Conservation (phyloP, 2,888 invertebrate genomes). For the Ormia ochracea region DNA sequence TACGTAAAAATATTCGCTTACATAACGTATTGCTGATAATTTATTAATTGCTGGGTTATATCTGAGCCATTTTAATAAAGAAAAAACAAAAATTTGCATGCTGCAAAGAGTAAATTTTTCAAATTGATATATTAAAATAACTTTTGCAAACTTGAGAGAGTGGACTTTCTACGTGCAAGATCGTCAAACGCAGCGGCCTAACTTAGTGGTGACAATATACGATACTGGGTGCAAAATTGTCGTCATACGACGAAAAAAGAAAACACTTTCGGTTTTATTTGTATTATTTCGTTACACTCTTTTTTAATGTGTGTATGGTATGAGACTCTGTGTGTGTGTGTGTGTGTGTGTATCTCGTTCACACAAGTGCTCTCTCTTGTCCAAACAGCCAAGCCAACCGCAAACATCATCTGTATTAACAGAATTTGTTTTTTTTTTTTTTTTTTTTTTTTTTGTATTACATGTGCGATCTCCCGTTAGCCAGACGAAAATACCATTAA, state of each 20-base stretch:
- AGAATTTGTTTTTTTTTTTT: too few species aligned
- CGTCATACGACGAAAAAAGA: conserved; percentile 32
- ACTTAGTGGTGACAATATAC: too few species aligned
- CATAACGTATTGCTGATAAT: too few species aligned
- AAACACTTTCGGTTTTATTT: conserved; percentile 59
- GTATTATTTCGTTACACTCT: conserved; percentile 47
- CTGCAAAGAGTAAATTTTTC: too few species aligned
- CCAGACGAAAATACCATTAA: conserved; percentile 37
- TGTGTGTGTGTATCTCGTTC: not conserved
- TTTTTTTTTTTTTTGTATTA: conserved; percentile 37
- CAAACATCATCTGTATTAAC: conserved; percentile 45
- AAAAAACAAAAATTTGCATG: too few species aligned
- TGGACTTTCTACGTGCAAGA: conserved; percentile 5
- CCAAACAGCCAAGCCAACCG: not conserved
- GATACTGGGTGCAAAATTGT: conserved; percentile 32
- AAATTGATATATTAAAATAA: too few species aligned
- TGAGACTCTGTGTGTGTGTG: too few species aligned
- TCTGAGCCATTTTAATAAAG: too few species aligned
- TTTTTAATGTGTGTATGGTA: not conserved
- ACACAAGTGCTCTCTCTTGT: conserved; percentile 5
- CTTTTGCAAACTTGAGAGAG: conserved; percentile 17
- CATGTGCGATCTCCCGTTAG: conserved; percentile 60
- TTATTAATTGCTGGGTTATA: too few species aligned
- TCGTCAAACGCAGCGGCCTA: not conserved
- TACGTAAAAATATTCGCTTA: too few species aligned